A percentile compares a stretch with the other conserved stretches of the same genome.
Evolutionary conservation across 2,797 vertebrate species (phyloP).

Genomic region (Varecia variegata): DNA sequence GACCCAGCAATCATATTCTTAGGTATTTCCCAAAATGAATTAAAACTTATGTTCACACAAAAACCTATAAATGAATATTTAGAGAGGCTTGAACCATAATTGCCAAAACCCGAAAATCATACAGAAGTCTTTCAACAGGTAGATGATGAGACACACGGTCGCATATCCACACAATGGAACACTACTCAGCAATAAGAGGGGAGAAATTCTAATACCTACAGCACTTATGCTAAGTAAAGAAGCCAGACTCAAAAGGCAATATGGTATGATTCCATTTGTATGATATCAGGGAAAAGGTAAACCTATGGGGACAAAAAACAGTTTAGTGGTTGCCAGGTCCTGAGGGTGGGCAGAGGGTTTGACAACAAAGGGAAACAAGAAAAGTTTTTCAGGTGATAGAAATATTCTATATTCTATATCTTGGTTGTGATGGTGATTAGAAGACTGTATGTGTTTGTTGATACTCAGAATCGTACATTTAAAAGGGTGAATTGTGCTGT

Average conservation of each 20-base stretch:
- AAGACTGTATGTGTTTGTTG: background rate
- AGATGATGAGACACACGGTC: background rate
- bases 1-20: background rate
- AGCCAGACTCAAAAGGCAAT: background rate
- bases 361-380: background rate
- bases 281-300: background rate
- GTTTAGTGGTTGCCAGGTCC: background rate
- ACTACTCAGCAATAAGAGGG: background rate
- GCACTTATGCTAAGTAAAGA: background rate
- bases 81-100: background rate
- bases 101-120: background rate
- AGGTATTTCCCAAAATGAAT: background rate
- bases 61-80: background rate
- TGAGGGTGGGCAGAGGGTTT: background rate
- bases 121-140: background rate
- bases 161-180: background rate
- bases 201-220: background rate
- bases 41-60: background rate
- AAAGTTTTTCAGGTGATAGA: background rate
- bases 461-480: background rate
- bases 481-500: background rate
- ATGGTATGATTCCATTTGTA: background rate
- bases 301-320: too few species aligned
- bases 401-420: background rate
- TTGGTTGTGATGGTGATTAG: background rate